Percentiles rank a stretch among this genome's conserved stretches.
Conservation (phyloP, 1,140 invertebrate genomes). For the Lithobius niger region DNA sequence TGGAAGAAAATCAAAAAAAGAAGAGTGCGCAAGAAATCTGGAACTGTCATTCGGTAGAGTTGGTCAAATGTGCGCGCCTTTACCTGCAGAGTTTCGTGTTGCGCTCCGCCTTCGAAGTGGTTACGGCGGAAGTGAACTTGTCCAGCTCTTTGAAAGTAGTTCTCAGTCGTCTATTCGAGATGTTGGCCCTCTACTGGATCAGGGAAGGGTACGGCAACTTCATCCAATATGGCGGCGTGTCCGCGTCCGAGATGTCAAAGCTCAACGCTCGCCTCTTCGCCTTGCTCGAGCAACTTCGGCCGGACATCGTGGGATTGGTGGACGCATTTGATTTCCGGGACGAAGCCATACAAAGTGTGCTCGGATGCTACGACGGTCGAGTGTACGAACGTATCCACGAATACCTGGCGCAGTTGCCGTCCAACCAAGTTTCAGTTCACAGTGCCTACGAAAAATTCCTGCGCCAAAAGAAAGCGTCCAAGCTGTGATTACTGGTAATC, state of each 20-base stretch:
- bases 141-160: not conserved
- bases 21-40: too few relatives aligned
- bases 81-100: not conserved
- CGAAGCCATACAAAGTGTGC: conserved; percentile 58
- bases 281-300: conserved; percentile 50
- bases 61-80: not conserved
- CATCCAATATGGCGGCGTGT: too few relatives aligned
- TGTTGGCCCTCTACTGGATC: conserved; percentile 2
- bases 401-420: not conserved
- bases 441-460: too few relatives aligned
- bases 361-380: conserved; percentile 79
- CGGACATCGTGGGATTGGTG: conserved; percentile 75
- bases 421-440: too few relatives aligned
- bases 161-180: not conserved
- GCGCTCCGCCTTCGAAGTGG: not conserved
- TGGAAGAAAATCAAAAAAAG: not conserved
- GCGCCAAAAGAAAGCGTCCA: too few relatives aligned
- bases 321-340: conserved; percentile 83
- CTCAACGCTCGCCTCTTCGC: too few relatives aligned
- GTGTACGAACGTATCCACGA: conserved; percentile 45
- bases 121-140: not conserved
- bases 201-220: not conserved
- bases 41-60: too few relatives aligned
- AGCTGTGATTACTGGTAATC: too few relatives aligned
- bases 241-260: too few relatives aligned